phyloP scores from a whole-genome alignment of 2,888 invertebrate genomes.

The Vanessa cardui region DNA sequence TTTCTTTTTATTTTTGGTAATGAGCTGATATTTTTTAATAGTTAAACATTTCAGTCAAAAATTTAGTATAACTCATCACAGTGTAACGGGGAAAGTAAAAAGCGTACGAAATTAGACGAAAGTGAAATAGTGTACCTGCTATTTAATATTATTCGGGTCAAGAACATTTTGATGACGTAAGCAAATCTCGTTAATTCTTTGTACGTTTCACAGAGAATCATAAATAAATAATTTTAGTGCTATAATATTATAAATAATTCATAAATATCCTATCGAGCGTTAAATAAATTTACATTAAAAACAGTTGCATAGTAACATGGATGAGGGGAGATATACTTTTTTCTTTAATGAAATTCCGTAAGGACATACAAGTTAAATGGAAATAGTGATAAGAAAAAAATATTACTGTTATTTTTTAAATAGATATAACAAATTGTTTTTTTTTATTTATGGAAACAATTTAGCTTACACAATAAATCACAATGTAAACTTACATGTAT shows the following conservation, averaged over 20 bases:
- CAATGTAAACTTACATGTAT: conserved; percentile 1
- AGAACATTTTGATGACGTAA: conserved; percentile 23
- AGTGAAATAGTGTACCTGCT: conserved; percentile 17
- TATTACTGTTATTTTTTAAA: too few species aligned
- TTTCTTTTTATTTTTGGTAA: too few species aligned
- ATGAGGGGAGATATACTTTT: too few species aligned
- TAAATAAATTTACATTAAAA: neutral
- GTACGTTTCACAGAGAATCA: neutral
- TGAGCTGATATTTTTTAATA: neutral
- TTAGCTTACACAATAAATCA: conserved; percentile 18
- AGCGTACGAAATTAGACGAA: conserved; percentile 26
- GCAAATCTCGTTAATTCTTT: neutral
- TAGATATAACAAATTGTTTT: neutral
- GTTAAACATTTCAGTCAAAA: neutral
- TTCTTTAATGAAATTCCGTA: too few species aligned
- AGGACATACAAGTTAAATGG: too few species aligned
- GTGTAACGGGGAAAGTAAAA: conserved; percentile 23
- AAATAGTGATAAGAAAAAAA: too few species aligned
- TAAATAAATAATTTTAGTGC: neutral
- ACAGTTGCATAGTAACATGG: too few species aligned
- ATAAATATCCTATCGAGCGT: neutral
- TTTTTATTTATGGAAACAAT: neutral
- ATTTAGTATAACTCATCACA: conserved; percentile 7
- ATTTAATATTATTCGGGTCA: conserved; percentile 26
- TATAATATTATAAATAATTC: neutral